Evolutionary conservation across 2,888 invertebrate genomes (phyloP), one percentile per base, ranked within the genome.

Genomic region (Mycalesis mineus): DNA sequence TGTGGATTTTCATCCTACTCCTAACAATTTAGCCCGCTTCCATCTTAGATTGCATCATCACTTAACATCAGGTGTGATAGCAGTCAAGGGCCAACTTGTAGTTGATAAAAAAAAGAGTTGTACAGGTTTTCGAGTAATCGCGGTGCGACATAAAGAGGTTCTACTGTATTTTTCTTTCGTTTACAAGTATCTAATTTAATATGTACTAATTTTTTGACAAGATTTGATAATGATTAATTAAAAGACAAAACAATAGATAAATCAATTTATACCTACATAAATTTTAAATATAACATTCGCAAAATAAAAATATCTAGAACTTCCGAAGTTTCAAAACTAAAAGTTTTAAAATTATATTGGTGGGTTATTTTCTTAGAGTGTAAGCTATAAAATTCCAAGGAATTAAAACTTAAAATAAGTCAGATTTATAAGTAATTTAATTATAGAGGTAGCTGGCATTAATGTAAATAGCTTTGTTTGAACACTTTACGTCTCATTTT

Each of bases 331-430:
- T 14, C 45, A 22, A 28, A 28, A 22, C n/a, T 8, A 14, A 13
- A 9, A 29, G 1, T 14, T 45, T 54, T 49, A 29, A 22, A 29
- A 44, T 17, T 13, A 31, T 22, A 22, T 22, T 11, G 33, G 37
- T 29, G 8, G 37, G 37, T 55, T 54, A 41, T 44, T 48, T 55
- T 42, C 14, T n/a, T 45, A 52, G 36, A 28, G 15, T 41, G 15
- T 60, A 56, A 52, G 15, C n/a, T 36, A 36, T 41, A 45, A 63
- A 64, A 68, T 68, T 69, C 66, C 55, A 60, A 65, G 63, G 64
- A 66, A 68, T 65, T 65, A 65, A 67, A 70, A 66, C 7, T 55
- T 66, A 67, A 50, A 7, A 7, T 52, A 52, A 42, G 42, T 33
- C 14, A 31, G 13, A 41, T 17, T 41, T 39, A 28, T 50, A 42